Percentiles rank a stretch among this genome's conserved stretches.
Evolutionary conservation across 2,888 invertebrate species (phyloP).

Genomic region (Tachina grossa): DNA sequence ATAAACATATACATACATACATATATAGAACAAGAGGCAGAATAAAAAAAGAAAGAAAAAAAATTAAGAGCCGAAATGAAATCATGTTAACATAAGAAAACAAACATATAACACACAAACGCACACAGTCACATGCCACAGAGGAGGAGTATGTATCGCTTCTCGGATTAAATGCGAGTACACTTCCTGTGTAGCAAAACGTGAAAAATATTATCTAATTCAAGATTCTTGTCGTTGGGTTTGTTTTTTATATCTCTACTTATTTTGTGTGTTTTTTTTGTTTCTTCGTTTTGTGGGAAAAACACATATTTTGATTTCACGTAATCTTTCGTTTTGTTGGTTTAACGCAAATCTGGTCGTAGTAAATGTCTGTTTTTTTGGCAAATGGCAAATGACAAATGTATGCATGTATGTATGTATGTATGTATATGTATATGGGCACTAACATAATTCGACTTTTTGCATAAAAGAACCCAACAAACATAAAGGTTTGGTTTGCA

Average conservation of each 20-base stretch:
- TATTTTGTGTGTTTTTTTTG: background rate
- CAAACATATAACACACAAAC: slow-evolving; percentile 39
- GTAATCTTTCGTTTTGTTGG: background rate
- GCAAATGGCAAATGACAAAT: slow-evolving; percentile 8
- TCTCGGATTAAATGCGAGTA: slow-evolving; percentile 1
- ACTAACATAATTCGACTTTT: background rate
- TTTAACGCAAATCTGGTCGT: slow-evolving; percentile 22
- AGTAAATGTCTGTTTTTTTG: slow-evolving; percentile 45
- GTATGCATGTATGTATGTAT: slow-evolving; percentile 11
- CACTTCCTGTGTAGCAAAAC: background rate
- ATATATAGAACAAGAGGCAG: no score
- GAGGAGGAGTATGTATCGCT: slow-evolving; percentile 21
- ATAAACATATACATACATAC: background rate
- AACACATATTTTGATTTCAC: slow-evolving; percentile 30
- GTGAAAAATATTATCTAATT: slow-evolving; percentile 6
- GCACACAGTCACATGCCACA: slow-evolving; percentile 9
- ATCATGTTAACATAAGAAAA: slow-evolving; percentile 62
- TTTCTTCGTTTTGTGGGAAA: slow-evolving; percentile 8
- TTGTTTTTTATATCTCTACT: slow-evolving; percentile 14
- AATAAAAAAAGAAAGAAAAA: slow-evolving; percentile 6
- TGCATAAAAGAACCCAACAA: background rate
- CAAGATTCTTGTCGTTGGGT: slow-evolving; percentile 24
- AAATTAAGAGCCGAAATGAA: slow-evolving; percentile 49
- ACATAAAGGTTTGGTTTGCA: no score
- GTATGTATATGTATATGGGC: background rate